Conservation (phyloP, 1,140 invertebrate genomes). For the Dysdera silvatica region DNA sequence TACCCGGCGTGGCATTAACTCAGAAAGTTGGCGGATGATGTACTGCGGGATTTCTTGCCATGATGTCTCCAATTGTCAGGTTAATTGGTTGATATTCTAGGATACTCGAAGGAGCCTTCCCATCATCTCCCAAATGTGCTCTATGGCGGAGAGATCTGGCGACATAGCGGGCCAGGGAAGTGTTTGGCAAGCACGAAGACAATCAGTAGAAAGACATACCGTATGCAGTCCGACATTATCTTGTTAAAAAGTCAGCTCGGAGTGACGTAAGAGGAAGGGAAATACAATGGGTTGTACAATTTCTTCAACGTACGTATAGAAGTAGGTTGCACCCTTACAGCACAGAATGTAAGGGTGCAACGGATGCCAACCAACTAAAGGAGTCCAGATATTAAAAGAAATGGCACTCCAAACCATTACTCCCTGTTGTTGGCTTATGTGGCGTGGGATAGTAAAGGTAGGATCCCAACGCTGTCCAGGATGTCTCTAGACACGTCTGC, state of each 20-base stretch:
- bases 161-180: background rate
- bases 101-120: too few species aligned
- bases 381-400: constrained; percentile 7
- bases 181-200: constrained; percentile 3
- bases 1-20: too few species aligned
- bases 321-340: background rate
- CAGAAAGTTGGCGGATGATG: too few species aligned
- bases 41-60: too few species aligned
- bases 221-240: background rate
- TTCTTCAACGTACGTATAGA: background rate
- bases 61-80: too few species aligned
- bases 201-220: background rate
- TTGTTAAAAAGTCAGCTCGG: constrained; percentile 1
- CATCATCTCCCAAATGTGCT: too few species aligned
- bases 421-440: background rate
- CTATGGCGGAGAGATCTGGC: background rate
- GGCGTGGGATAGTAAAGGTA: too few species aligned
- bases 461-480: too few species aligned
- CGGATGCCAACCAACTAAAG: background rate
- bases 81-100: too few species aligned
- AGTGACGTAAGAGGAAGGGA: background rate
- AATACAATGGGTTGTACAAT: background rate
- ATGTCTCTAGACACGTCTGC: too few species aligned
- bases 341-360: background rate
- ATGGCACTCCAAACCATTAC: background rate